Base-by-base conservation (phyloP, 2,888 invertebrate species). In the Tachina lurida region DNA sequence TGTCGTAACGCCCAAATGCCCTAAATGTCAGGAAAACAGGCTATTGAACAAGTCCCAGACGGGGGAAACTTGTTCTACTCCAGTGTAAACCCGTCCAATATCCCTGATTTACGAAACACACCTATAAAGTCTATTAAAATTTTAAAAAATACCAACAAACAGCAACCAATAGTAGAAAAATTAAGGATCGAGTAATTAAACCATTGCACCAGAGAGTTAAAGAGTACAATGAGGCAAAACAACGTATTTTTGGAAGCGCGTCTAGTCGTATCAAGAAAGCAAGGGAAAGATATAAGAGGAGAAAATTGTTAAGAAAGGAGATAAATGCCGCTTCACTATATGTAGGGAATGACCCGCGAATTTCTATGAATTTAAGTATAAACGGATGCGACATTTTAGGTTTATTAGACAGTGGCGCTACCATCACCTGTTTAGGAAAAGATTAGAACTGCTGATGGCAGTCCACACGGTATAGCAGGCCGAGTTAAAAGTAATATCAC, bases 21-120 rank as follows among this genome's bases (percentile, higher is more conserved):
- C 78, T 2, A 54, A n/a, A 19, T 79, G 71, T 10, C 56, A 79
- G 79, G 71, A 56, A 79, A 79, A 79, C 79, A n/a, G 1, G 31
- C 0, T 7, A 1, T 0, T 1, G 45, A 71, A 56, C 63, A 13
- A 43, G 79, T 17, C 49, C 49, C 58, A 56, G 47, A 71, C 31
- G 1, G 63, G 62, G 45, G 71, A 79, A 63, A 47, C 52, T 62
- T 63, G 71, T 54, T 56, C 63, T 1, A 63, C 79, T 0, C 62
- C 62, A 13, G 65, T 19, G 0, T 49, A 71, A 52, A 5, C 54
- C 67, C 70, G 41, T n/a, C 9, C 8, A 52, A 17, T 0, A 13
- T 7, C 3, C 1, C 15, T 12, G 41, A 10, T 31, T 31, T 31
- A 7, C 7, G 7, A 31, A 31, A 31, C 7, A 31, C 31, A 2